phyloP scores from a whole-genome alignment of 30 jellyfish, hydroid and myxozoan genomes.

The Turritopsis rubra region DNA sequence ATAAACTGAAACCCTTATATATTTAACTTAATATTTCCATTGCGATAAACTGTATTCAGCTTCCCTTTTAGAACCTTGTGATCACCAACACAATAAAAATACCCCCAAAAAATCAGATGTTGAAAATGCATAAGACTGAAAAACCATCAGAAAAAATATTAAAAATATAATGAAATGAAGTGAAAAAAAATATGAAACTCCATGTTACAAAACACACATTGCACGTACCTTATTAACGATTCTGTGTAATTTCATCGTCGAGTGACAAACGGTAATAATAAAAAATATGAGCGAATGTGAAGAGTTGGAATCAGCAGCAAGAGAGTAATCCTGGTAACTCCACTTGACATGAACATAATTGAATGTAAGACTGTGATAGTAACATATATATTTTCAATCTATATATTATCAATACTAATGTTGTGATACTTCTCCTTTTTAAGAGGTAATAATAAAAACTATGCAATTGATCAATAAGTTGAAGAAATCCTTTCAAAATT shows the following conservation, averaged over 20 bases:
- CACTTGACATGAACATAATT: not conserved
- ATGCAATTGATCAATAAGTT: not conserved
- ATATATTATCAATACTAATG: not conserved
- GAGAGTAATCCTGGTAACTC: not conserved
- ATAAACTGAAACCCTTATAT: too few relatives aligned
- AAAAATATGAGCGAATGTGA: not conserved
- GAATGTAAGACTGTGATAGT: not conserved
- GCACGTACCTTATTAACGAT: not conserved
- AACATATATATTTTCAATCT: not conserved
- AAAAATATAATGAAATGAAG: not conserved
- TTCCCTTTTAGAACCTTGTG: too few relatives aligned
- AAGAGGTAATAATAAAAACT: not conserved
- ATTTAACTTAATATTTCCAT: too few relatives aligned
- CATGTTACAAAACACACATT: not conserved
- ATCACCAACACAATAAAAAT: too few relatives aligned
- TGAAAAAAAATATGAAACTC: too few relatives aligned
- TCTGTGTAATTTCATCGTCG: not conserved
- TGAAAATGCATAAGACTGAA: too few relatives aligned
- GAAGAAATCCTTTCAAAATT: not conserved
- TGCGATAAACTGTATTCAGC: too few relatives aligned
- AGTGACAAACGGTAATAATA: not conserved
- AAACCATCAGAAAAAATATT: too few relatives aligned
- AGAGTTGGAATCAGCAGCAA: not conserved
- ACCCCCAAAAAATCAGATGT: too few relatives aligned
- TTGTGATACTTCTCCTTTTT: not conserved